Evolutionary conservation across 2,797 vertebrate genomes (phyloP), one percentile per base, ranked within the genome.

Genomic region (Phrynocephalus guinanensis): DNA sequence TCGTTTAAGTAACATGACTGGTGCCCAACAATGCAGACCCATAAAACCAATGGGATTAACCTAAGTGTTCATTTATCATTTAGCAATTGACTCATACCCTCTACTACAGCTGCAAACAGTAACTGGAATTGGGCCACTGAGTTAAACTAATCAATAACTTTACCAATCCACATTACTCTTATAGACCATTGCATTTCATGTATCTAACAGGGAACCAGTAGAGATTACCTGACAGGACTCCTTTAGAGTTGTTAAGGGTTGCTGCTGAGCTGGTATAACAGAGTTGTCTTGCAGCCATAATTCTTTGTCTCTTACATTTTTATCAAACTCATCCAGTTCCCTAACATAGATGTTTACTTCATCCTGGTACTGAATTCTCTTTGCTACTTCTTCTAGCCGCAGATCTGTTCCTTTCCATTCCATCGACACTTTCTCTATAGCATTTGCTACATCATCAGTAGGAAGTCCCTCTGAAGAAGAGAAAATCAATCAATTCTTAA

Each of bases 161-260:
- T n/a, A 86, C 9, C 3, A 68, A 3, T 52, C 22, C 8, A 86
- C 2, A 16, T 24, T 84, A 81, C 89, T 26, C 0, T 84, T 24
- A 63, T 70, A 67, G 38, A 44, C 20, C 7, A 10, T 20, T 13
- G 38, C 77, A 70, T 71, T 88, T 73, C 80, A 44, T 66, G 60
- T 92, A 30, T 20, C 70, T 88, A 38, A 10, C 56, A 75, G 33
- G 80, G 1, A 52, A n/a, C 11, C 18, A 18, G 10, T 38, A 80
- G 90, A 67, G 56, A 95, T 95, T 94, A 99, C 98, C 98, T 98
- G 97, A 93, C 96, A 98, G 44, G 97, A 96, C 3, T 96, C 96
- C 15, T 96, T 96, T 88, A 97, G 88, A 66, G 90, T 89, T 67
- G 89, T 90, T 56, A 98, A 94, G 3, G 94, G 86, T 71, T 95